Base-by-base conservation (phyloP, 2,797 vertebrate genomes). In the Synanceia verrucosa region DNA sequence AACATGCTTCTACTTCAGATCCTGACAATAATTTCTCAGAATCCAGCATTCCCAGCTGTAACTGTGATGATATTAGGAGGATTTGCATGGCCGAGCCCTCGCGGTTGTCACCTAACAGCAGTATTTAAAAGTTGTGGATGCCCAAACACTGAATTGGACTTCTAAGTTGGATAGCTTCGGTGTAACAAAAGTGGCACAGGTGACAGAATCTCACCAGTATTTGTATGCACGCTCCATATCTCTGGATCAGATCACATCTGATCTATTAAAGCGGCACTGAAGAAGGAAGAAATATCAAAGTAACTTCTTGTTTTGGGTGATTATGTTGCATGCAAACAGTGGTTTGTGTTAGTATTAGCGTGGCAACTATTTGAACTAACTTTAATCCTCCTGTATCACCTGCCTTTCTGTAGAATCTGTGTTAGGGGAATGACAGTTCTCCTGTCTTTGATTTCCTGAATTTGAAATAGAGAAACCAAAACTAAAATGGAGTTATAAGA, bases 191-290 rank as follows among this genome's bases (percentile, higher is more conserved):
- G 52, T 21, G 26, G 9, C 11, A 29, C 23, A 37, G 62, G 72
- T 46, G 37, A 61, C 16, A 70, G 64, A 70, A 16, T 44, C 46
- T 60, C 21, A 3, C 0, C 9, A 60, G 59, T 60, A 19, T 68
- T 33, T 51, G 26, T 63, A 16, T 65, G 56, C 31, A 51, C 63
- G 66, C 29, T 50, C 26, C 33, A 39, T 71, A 60, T 78, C 56
- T 66, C 24, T 48, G 67, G 39, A n/a, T 76, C 51, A 33, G 18
- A 74, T 64, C 65, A 47, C 34, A 58, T 78, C 74, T 77, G 56
- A 82, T 69, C 46, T 24, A 41, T 28, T 73, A 36, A 70, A 78
- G 53, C 31, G 39, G 41, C 19, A 65, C 23, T 19, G n/a, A n/a
- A n/a, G n/a, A 14, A 19, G 44, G 46, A 65, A 51, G 47, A 69